Percentiles rank a stretch among this genome's conserved stretches.
Evolutionary conservation across 1,140 invertebrate species (phyloP).

Genomic region (Drosophila subobscura): DNA sequence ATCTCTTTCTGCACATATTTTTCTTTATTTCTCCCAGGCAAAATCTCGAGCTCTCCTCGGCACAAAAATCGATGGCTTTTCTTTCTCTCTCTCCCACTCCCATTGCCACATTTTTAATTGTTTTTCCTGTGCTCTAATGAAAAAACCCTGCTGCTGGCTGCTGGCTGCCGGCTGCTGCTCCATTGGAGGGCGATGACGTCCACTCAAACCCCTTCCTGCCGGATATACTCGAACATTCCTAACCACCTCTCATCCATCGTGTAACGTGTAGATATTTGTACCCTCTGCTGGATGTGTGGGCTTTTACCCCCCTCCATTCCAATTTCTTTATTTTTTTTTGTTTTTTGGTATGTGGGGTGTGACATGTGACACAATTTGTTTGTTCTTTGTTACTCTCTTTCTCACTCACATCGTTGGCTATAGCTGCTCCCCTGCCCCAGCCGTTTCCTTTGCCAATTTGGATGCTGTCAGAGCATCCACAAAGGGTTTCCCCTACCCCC

Average conservation of each 20-base stretch:
- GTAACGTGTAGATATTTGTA: conserved; percentile 23
- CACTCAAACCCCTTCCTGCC: conserved; percentile 22
- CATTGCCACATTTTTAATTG: conserved; percentile 53
- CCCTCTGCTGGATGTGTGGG: conserved; percentile 37
- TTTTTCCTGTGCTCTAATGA: conserved; percentile 46
- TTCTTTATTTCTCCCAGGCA: background rate
- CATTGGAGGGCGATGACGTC: conserved; percentile 45
- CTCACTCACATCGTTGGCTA: conserved; percentile 20
- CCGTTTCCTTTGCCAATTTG: conserved; percentile 50
- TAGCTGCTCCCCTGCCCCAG: background rate
- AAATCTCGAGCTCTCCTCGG: conserved; percentile 15
- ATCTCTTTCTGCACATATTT: too few relatives aligned
- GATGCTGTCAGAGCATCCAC: conserved; percentile 45
- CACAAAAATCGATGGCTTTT: conserved; percentile 42
- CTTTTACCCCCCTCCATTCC: conserved; percentile 21
- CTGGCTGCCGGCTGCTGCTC: conserved; percentile 2
- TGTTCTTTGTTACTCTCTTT: conserved; percentile 40
- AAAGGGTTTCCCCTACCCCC: conserved; percentile 19
- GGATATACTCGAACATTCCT: conserved; percentile 1
- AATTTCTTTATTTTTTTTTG: conserved; percentile 2
- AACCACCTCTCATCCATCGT: background rate
- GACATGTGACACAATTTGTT: conserved; percentile 62
- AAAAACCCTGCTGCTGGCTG: conserved; percentile 3
- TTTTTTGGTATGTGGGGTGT: conserved; percentile 51
- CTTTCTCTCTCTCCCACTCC: background rate